Percentiles rank a stretch among this genome's conserved stretches.
Conservation (phyloP, 2,888 invertebrate species). For the Asteroscopus sphinx region DNA sequence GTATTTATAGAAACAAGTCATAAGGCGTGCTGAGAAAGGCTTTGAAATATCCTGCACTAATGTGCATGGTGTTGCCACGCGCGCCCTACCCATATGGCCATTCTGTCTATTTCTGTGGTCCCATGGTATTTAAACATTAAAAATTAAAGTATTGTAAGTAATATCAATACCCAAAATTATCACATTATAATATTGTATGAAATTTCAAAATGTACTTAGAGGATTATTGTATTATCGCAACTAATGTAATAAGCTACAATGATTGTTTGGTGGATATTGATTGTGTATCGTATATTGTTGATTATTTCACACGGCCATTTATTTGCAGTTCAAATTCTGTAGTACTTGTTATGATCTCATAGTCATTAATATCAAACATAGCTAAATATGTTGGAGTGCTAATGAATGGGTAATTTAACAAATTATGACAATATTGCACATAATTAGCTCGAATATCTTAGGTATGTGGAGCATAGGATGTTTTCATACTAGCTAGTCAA, state of each 20-base stretch:
- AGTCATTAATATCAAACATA: neutral
- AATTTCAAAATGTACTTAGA: constrained; percentile 30
- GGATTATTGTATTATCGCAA: constrained; percentile 28
- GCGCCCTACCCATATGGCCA: no score
- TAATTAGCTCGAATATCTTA: constrained; percentile 41
- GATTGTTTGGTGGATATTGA: constrained; percentile 8
- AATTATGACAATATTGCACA: constrained; percentile 53
- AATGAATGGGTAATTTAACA: constrained; percentile 16
- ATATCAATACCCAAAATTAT: constrained; percentile 24
- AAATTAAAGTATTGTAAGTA: constrained; percentile 12
- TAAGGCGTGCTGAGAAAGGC: no score
- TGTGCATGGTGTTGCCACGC: no score
- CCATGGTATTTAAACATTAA: constrained; percentile 22
- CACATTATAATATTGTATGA: constrained; percentile 24
- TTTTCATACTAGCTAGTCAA: constrained; percentile 76
- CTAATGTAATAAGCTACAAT: constrained; percentile 11
- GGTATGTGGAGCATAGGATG: constrained; percentile 37
- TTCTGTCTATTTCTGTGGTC: no score
- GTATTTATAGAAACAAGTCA: no score
- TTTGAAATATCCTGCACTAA: no score
- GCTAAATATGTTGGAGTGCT: constrained; percentile 7
- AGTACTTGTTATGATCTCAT: constrained; percentile 36
- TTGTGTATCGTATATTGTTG: constrained; percentile 31
- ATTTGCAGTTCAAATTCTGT: constrained; percentile 19
- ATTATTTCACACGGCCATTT: constrained; percentile 8